phyloP scores from a whole-genome alignment of 2,113 vertebrate genomes.

The Paramisgurnus dabryanus region DNA sequence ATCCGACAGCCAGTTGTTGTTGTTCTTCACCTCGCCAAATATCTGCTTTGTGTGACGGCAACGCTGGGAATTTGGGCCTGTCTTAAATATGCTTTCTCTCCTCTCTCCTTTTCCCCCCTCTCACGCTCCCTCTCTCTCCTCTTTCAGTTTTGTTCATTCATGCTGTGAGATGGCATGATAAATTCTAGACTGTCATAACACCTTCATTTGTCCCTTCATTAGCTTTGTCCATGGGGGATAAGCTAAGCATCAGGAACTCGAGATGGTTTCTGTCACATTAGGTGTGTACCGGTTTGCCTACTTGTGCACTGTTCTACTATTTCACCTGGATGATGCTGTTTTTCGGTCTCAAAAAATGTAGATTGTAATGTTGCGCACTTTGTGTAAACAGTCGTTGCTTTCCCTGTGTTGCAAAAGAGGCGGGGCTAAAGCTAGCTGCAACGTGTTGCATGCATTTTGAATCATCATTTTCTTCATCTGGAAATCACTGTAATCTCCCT shows the following conservation, averaged over 20 bases:
- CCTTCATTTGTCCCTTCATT: conserved; percentile 28
- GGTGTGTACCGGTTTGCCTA: no score
- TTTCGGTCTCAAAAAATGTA: no score
- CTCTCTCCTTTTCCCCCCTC: not conserved
- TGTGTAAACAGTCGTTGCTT: no score
- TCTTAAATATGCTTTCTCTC: conserved; percentile 39
- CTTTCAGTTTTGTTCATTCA: conserved; percentile 10
- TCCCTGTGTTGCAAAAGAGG: no score
- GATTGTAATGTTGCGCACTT: no score
- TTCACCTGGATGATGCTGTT: no score
- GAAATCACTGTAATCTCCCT: no score
- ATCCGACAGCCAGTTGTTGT: conserved; percentile 19
- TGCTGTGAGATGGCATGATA: conserved; percentile 25
- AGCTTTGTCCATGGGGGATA: not conserved
- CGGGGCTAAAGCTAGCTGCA: no score
- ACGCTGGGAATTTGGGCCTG: conserved; percentile 23
- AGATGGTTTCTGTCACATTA: conserved; percentile 21
- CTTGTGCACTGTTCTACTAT: no score
- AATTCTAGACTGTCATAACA: conserved; percentile 35
- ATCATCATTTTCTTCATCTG: no score
- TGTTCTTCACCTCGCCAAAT: conserved; percentile 33
- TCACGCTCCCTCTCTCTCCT: not conserved
- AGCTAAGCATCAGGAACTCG: not conserved
- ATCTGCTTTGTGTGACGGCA: conserved; percentile 44
- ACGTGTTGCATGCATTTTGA: no score